Evolutionary conservation across 1,140 invertebrate genomes (phyloP), one percentile per base, ranked within the genome.

Genomic region (Parapsyche elsis): DNA sequence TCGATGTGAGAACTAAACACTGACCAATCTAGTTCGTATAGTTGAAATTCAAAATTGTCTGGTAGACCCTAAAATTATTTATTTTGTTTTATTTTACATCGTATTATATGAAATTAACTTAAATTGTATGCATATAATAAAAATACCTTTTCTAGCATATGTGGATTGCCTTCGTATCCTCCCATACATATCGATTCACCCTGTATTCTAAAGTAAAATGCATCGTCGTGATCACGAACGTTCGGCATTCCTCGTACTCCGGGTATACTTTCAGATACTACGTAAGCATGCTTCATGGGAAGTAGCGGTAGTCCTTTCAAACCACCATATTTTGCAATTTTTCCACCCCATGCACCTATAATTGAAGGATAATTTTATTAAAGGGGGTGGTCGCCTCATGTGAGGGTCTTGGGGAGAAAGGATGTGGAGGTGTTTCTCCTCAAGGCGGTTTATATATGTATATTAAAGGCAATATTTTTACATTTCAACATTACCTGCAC

Each of bases 201-300:
- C 83, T 96, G 95, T 0, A 96, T 91, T 81, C 94, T 91, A 76
- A 97, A 92, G 85, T 97, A 97, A n/a, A 96, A 89, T 30, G 91
- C 93, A 5, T 91, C 90, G 87, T 98, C 96, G 83, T 96, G 94
- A 86, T 97, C 96, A 78, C 95, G 87, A 16, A 97, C 90, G 84
- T 96, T 97, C 1, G 96, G 95, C 81, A 93, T 88, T 10, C 91
- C 92, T 53, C 93, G 89, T 0, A 95, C 92, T 80, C 92, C 92
- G 9, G 93, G 90, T 57, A 97, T 94, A 0, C 90, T 89, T 79
- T 97, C 94, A 0, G 93, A 94, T 0, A 97, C 92, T 5, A 97
- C 92, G 84, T 97, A 98, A 0, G 96, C 93, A 85, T 97, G 96
- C 85, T 96, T 96, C 91, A 97, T 95, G 0, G 95, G 92, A 26